Base-by-base conservation (phyloP, 2,888 invertebrate genomes). In the Mycogona germanica region DNA sequence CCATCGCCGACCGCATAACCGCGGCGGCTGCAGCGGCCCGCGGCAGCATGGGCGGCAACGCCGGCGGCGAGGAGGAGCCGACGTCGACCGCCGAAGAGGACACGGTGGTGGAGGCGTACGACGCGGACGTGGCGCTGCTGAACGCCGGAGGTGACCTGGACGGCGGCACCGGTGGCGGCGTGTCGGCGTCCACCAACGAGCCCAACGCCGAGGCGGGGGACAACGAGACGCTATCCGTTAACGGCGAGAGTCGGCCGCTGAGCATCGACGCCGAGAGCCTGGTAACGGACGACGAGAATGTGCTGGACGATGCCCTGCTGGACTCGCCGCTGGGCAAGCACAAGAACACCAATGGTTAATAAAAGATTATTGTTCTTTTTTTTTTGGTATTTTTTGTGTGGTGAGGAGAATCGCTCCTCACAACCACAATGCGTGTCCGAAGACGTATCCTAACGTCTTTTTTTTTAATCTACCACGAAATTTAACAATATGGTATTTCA, bases 191-290 rank as follows among this genome's bases (percentile, higher is more conserved):
- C 21, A 52, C 52, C 17, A 52, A 52, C 23, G 45, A 52, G 28
- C 14, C 29, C 9, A 4, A 19, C 17, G 52, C 52, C 30, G 52
- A 52, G 35, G 52, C 52, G 25, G 52, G 30, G 21, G 52, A 41
- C 30, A 41, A 51, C 29, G 52, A 52, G 35, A 52, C 52, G 30
- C 28, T 52, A 28, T 52, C 52, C 21, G 45, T 45, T 19, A 45
- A 52, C 19, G 52, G 52, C 21, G n/a, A n/a, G n/a, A n/a, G n/a
- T n/a, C 29, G 52, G 9, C 52, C 52, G 19, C 17, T 52, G 28
- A 52, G 52, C 25, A 45, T 52, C 32, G 52, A 52, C 23, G 52
- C 52, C 35, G 52, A 52, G 32, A 52, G 52, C 21, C 35, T 52
- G 4, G 52, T 25, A 7, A 37, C 52, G n/a, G 52, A 52, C 45